phyloP scores from a whole-genome alignment of 2,113 vertebrate genomes.

The Pollachius pollachius region DNA sequence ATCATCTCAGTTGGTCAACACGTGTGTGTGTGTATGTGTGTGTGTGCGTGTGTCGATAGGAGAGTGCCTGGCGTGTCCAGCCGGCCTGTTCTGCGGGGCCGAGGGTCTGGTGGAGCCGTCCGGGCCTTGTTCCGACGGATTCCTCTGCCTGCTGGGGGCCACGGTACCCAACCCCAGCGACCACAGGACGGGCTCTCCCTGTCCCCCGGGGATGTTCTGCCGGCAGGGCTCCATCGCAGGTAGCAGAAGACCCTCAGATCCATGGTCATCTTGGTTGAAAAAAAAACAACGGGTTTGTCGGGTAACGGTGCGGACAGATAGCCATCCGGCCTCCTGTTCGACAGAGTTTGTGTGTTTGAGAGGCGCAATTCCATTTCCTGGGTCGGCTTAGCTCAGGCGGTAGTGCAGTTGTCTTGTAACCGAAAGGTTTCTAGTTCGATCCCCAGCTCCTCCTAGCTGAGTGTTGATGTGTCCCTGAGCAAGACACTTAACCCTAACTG shows the following conservation, averaged over 20 bases:
- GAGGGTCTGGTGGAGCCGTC: slow-evolving; percentile 73
- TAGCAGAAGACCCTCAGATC: slow-evolving; percentile 11
- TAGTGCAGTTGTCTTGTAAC: too few species aligned
- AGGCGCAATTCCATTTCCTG: too few species aligned
- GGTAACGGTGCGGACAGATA: neutral
- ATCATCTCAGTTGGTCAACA: too few species aligned
- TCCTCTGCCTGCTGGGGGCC: slow-evolving; percentile 71
- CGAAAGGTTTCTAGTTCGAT: too few species aligned
- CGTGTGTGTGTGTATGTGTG: too few species aligned
- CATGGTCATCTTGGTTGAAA: too few species aligned
- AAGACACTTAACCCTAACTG: too few species aligned
- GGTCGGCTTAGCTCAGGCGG: too few species aligned
- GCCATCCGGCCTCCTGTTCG: too few species aligned
- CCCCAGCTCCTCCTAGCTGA: too few species aligned
- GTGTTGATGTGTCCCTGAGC: too few species aligned
- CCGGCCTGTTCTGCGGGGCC: slow-evolving; percentile 73
- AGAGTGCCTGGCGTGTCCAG: slow-evolving; percentile 72
- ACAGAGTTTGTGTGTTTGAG: too few species aligned
- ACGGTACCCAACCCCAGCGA: slow-evolving; percentile 73
- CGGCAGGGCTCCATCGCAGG: slow-evolving; percentile 56
- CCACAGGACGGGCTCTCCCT: slow-evolving; percentile 71
- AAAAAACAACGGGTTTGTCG: neutral
- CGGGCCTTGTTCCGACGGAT: slow-evolving; percentile 72
- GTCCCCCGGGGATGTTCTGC: slow-evolving; percentile 75
- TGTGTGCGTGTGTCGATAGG: slow-evolving; percentile 43